A percentile compares a stretch with the other conserved stretches of the same genome.
Evolutionary conservation across 2,888 invertebrate species (phyloP).

Genomic region (Trypoxylon attenuatum): DNA sequence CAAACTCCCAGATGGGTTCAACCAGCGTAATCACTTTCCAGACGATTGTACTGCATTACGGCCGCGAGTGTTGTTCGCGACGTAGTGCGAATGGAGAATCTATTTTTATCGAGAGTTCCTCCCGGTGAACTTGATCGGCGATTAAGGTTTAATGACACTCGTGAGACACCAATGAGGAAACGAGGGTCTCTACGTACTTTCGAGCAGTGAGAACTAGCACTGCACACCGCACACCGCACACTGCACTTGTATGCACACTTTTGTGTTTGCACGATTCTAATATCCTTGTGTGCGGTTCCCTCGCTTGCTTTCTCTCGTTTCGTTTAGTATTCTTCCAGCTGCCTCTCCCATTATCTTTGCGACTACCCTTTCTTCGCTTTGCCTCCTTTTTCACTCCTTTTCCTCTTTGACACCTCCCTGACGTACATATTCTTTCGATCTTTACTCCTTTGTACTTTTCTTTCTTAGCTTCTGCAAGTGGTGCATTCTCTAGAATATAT

Average conservation of each 20-base stretch:
- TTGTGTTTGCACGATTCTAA: constrained; percentile 6
- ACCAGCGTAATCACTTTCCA: too few relatives aligned
- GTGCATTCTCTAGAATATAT: too few relatives aligned
- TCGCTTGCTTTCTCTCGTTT: constrained; percentile 3
- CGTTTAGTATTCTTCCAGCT: not conserved
- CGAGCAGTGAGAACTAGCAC: constrained; percentile 15
- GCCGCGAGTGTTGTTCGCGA: too few relatives aligned
- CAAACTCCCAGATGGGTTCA: too few relatives aligned
- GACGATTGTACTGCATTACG: too few relatives aligned
- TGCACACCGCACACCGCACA: not conserved
- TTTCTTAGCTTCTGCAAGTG: too few relatives aligned
- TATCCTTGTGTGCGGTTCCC: not conserved
- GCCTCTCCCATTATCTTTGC: not conserved
- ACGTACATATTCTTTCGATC: not conserved
- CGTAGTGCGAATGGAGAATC: constrained; percentile 24
- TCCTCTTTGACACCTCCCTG: not conserved
- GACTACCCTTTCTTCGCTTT: not conserved
- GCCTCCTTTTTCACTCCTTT: not conserved
- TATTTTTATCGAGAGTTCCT: constrained; percentile 34
- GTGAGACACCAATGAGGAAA: constrained; percentile 47
- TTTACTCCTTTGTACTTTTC: not conserved
- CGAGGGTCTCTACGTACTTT: constrained; percentile 23
- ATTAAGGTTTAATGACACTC: constrained; percentile 60
- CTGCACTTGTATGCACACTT: constrained; percentile 4
- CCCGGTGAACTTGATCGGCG: constrained; percentile 51